Percentiles rank a stretch among this genome's conserved stretches.
Conservation (phyloP, 2,113 vertebrate species). For the Lonchura striata region DNA sequence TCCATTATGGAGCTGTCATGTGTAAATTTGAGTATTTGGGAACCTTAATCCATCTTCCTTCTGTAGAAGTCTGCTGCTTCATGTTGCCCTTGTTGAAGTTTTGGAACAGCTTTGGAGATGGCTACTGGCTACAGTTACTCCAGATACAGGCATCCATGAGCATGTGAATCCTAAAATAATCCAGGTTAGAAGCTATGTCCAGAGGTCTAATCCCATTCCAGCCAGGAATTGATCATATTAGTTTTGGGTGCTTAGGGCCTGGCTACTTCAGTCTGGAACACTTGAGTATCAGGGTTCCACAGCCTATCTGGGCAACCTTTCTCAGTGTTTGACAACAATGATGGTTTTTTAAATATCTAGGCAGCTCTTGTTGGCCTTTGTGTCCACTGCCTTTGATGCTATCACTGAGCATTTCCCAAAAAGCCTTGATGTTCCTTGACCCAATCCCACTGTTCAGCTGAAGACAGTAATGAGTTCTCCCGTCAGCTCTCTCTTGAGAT, state of each 20-base stretch:
- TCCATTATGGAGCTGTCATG: too few species aligned
- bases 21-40: background rate
- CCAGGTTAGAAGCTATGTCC: fast-evolving
- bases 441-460: background rate
- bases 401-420: background rate
- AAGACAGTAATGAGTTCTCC: too few species aligned
- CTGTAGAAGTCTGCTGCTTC: background rate
- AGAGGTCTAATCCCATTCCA: background rate
- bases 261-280: background rate
- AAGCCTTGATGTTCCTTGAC: background rate
- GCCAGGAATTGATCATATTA: background rate
- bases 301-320: background rate
- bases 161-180: background rate
- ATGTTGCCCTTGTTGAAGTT: background rate
- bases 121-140: background rate
- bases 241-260: background rate
- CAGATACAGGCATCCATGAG: too few species aligned
- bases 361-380: background rate
- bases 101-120: background rate
- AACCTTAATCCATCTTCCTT: background rate
- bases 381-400: background rate
- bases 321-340: background rate
- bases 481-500: background rate
- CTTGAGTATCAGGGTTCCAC: background rate
- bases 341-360: background rate